Percentiles rank a stretch among this genome's conserved stretches.
Evolutionary conservation across 92 coral and sea anemone species (phyloP).

Genomic region (Porites rus): DNA sequence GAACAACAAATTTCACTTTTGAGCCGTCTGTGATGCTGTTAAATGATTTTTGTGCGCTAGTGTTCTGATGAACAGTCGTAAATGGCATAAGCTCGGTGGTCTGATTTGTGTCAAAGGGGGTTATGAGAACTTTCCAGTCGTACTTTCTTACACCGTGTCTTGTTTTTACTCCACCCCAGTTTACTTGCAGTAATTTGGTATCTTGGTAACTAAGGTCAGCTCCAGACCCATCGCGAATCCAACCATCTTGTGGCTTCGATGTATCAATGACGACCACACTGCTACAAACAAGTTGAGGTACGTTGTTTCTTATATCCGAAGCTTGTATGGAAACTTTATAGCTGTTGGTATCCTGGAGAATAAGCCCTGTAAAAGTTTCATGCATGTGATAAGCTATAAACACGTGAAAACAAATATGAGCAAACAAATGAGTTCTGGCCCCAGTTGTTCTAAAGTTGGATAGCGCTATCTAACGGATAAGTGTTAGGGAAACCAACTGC

Average conservation of each 20-base stretch:
- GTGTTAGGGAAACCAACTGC: too few relatives aligned
- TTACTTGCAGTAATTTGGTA: constrained; percentile 75
- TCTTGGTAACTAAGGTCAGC: constrained; percentile 89
- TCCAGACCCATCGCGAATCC: constrained; percentile 90
- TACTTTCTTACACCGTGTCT: constrained; percentile 84
- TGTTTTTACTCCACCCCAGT: constrained; percentile 96
- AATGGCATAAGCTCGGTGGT: constrained; percentile 59
- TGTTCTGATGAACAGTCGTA: constrained; percentile 68
- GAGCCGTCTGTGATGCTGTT: constrained; percentile 77
- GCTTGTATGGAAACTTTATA: constrained; percentile 92
- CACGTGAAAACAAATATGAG: not conserved
- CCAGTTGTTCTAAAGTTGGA: not conserved
- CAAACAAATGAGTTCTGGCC: not conserved
- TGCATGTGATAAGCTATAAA: not conserved
- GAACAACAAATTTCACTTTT: constrained; percentile 59
- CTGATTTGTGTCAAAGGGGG: constrained; percentile 49
- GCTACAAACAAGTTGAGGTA: constrained; percentile 78
- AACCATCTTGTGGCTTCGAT: constrained; percentile 83
- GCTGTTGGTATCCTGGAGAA: constrained; percentile 59
- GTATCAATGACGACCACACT: constrained; percentile 83
- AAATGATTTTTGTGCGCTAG: constrained; percentile 72
- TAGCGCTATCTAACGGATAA: too few relatives aligned
- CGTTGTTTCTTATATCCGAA: constrained; percentile 60
- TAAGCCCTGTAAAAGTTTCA: constrained; percentile 71
- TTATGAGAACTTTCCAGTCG: constrained; percentile 82